Conservation (phyloP, 2,888 invertebrate genomes). For the Blera fallax region DNA sequence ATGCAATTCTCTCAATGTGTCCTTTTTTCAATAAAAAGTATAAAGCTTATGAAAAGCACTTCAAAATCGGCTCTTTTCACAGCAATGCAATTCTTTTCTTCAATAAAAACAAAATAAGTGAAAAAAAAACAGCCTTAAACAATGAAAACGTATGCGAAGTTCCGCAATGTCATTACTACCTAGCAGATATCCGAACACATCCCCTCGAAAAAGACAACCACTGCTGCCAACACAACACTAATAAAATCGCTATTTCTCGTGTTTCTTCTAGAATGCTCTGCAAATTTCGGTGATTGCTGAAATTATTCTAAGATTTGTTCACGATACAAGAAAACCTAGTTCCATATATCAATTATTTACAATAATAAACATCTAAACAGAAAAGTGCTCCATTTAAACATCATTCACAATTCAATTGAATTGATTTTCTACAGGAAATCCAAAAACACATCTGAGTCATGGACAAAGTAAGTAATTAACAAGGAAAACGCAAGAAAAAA, state of each 20-base stretch:
- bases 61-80: no score
- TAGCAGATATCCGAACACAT: constrained; percentile 5
- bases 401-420: constrained; percentile 13
- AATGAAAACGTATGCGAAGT: neutral
- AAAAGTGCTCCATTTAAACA: neutral
- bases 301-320: constrained; percentile 10
- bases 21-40: no score
- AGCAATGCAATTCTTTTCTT: no score
- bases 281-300: constrained; percentile 38
- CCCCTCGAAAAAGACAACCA: constrained; percentile 23
- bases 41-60: no score
- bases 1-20: no score
- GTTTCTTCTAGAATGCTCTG: constrained; percentile 73
- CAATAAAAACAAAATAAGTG: no score
- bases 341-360: neutral
- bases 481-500: constrained; percentile 1
- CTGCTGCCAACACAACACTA: constrained; percentile 14
- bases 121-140: no score
- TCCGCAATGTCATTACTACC: neutral
- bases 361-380: neutral
- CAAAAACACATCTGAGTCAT: constrained; percentile 51
- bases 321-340: constrained; percentile 22
- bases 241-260: constrained; percentile 59
- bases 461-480: constrained; percentile 65
- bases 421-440: constrained; percentile 12